Percentiles rank a stretch among this genome's conserved stretches.
Evolutionary conservation across 2,797 vertebrate species (phyloP).

Genomic region (Champsocephalus esox): DNA sequence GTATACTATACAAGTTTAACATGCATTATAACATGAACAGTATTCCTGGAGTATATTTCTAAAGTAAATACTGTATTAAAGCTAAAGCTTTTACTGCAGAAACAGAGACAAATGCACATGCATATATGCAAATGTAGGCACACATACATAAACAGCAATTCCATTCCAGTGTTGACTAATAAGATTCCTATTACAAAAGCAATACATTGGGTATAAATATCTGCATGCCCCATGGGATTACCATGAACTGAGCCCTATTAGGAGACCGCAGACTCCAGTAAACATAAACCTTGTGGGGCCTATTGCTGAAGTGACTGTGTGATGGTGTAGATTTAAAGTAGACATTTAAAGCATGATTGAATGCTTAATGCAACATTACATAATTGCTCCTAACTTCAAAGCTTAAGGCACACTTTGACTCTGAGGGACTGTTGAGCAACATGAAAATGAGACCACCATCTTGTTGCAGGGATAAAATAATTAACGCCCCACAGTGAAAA

Average conservation of each 20-base stretch:
- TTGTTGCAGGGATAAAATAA: slow-evolving; percentile 35
- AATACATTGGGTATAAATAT: slow-evolving; percentile 61
- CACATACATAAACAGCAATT: slow-evolving; percentile 21
- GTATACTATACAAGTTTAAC: background rate
- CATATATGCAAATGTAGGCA: slow-evolving; percentile 9
- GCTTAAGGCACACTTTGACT: slow-evolving; percentile 48
- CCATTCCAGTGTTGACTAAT: slow-evolving; percentile 48
- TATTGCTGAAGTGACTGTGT: slow-evolving; percentile 49
- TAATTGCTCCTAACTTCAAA: slow-evolving; percentile 56
- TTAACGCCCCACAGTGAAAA: slow-evolving; percentile 13
- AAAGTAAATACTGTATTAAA: background rate
- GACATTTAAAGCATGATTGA: slow-evolving; percentile 77
- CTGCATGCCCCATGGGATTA: slow-evolving; percentile 49
- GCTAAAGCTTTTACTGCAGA: too few species aligned
- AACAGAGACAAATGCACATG: background rate
- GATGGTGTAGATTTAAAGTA: slow-evolving; percentile 28
- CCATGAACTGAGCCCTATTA: slow-evolving; percentile 66
- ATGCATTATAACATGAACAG: background rate
- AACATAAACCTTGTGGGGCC: slow-evolving; percentile 58
- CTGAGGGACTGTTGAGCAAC: slow-evolving; percentile 33
- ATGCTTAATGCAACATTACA: slow-evolving; percentile 69
- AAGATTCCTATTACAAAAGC: slow-evolving; percentile 54
- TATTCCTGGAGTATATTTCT: background rate
- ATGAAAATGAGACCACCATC: slow-evolving; percentile 37
- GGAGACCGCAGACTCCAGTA: slow-evolving; percentile 54